A percentile compares a stretch with the other conserved stretches of the same genome.
These are phyloP conservation scores for Cheilosia pagana DNA, from an alignment of 2,888 invertebrate species.

Conservation along the genomic window DNA sequence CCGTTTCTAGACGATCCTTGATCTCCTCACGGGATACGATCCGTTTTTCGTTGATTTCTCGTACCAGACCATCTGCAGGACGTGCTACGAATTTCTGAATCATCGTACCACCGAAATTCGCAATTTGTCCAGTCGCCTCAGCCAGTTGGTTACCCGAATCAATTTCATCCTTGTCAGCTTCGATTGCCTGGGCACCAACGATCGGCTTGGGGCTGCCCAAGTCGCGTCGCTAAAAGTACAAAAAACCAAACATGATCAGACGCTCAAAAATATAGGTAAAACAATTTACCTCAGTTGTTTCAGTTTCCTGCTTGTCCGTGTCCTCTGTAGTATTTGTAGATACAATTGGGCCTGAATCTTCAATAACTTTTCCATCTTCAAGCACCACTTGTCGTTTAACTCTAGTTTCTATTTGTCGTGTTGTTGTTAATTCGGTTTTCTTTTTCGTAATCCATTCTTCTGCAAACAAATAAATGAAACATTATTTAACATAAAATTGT, in stretches of 20 bases:
- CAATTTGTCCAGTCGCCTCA: constrained; percentile 48
- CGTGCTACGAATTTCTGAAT: constrained; percentile 85
- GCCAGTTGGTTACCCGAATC: constrained; percentile 57
- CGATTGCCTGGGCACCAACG: constrained; percentile 76
- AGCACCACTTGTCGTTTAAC: constrained; percentile 94
- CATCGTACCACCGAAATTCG: constrained; percentile 78
- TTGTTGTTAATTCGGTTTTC: constrained; percentile 94
- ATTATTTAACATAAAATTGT: neutral
- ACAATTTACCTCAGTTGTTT: constrained; percentile 90
- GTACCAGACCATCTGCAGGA: constrained; percentile 89
- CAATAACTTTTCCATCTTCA: constrained; percentile 95
- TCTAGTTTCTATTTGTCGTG: constrained; percentile 94
- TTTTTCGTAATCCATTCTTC: constrained; percentile 97
- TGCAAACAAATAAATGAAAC: constrained; percentile 84
- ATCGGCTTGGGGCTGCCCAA: constrained; percentile 80
- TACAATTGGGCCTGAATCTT: constrained; percentile 94
- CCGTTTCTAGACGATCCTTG: constrained; percentile 92
- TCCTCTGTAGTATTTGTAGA: constrained; percentile 96
- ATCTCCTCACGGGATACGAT: constrained; percentile 92
- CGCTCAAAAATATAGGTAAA: neutral
- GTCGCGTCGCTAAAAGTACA: constrained; percentile 79
- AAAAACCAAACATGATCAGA: neutral
- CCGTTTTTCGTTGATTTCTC: constrained; percentile 91
- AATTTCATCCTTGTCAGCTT: constrained; percentile 75
- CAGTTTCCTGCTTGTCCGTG: constrained; percentile 94